These are phyloP conservation scores for Mesoligia furuncula DNA, from an alignment of 2,888 invertebrate genomes.

Conservation along the genomic window DNA sequence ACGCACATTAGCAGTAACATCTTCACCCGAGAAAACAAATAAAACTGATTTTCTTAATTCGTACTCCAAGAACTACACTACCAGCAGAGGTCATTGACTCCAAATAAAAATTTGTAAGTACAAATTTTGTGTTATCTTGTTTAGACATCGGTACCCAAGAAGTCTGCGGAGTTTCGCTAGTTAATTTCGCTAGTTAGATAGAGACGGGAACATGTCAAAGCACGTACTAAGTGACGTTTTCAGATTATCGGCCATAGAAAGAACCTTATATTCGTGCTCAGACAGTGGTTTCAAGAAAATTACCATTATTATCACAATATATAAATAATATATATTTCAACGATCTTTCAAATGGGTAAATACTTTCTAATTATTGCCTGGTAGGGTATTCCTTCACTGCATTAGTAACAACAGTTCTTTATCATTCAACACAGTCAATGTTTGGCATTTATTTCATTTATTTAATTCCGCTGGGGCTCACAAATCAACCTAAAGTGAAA, in stretches of 20 bases:
- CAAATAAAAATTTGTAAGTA: background rate
- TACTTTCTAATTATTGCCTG: background rate
- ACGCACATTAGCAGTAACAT: no score
- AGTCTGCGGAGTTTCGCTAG: background rate
- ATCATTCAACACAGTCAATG: background rate
- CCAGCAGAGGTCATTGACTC: no score
- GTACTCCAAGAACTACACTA: background rate
- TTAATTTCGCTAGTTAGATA: background rate
- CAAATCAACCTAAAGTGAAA: background rate
- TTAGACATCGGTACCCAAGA: background rate
- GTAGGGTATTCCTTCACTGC: background rate
- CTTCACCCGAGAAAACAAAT: background rate
- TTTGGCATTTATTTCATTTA: conserved; percentile 25
- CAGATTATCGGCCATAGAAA: background rate
- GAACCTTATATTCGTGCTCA: background rate
- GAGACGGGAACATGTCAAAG: background rate
- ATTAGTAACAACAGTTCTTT: background rate
- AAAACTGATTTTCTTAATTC: background rate
- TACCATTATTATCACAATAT: conserved; percentile 1
- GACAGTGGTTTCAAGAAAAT: background rate
- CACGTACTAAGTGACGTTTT: background rate
- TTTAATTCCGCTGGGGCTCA: conserved; percentile 24
- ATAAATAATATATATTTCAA: background rate
- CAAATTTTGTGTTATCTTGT: background rate
- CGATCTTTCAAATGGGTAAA: background rate